Evolutionary conservation across 2,113 vertebrate species (phyloP).

Genomic region (Lota lota): DNA sequence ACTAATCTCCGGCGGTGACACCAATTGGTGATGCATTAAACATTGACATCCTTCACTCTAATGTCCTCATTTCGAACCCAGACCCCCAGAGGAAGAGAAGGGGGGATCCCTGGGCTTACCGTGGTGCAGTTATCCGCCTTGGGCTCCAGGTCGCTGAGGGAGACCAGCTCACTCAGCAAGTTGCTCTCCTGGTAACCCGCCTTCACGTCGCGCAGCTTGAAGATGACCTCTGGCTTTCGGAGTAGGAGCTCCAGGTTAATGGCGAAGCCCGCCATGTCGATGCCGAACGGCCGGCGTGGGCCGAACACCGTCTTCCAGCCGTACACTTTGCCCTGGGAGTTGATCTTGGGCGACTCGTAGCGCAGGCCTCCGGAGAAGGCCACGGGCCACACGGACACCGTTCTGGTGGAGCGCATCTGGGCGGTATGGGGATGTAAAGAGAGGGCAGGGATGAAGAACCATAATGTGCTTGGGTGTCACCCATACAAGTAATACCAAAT

Average conservation of each 20-base stretch:
- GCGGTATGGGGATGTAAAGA: conserved; percentile 3
- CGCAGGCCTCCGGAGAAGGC: conserved; percentile 83
- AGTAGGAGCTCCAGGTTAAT: conserved; percentile 81
- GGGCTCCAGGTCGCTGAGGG: conserved; percentile 81
- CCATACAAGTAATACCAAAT: too few species aligned
- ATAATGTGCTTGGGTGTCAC: too few species aligned
- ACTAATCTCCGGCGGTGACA: too few species aligned
- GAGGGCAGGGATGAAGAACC: conserved; percentile 2
- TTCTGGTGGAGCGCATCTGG: conserved; percentile 84
- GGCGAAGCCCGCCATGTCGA: conserved; percentile 89
- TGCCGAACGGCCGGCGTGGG: conserved; percentile 83
- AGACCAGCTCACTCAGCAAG: conserved; percentile 81
- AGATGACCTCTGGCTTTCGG: conserved; percentile 81
- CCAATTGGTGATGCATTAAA: too few species aligned
- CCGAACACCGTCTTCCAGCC: conserved; percentile 87
- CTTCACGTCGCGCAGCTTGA: conserved; percentile 83
- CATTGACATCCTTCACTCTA: too few species aligned
- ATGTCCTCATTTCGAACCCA: too few species aligned
- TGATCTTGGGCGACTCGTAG: conserved; percentile 83
- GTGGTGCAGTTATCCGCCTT: conserved; percentile 88
- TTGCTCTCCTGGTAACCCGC: conserved; percentile 86
- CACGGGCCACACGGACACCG: conserved; percentile 85
- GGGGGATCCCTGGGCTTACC: conserved; percentile 59
- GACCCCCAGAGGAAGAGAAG: conserved; percentile 7
- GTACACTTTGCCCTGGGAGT: conserved; percentile 78